Evolutionary conservation across 2,888 invertebrate genomes (phyloP).

Genomic region (Stenodema calcarata): DNA sequence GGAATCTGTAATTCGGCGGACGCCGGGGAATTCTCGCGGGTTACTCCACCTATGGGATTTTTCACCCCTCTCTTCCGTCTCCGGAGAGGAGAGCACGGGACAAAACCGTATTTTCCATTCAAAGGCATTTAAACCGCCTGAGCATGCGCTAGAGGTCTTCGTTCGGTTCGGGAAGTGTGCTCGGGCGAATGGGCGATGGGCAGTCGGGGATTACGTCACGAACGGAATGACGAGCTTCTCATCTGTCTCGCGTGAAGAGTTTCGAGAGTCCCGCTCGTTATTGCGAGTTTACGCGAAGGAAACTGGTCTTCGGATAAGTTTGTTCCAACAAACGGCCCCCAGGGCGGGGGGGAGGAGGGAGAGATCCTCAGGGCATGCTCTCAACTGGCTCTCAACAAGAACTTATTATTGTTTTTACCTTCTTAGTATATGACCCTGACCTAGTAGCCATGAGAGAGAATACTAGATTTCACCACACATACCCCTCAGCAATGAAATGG

Average conservation of each 20-base stretch:
- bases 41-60: neutral
- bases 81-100: neutral
- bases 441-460: no score
- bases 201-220: neutral
- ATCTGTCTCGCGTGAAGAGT: neutral
- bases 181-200: neutral
- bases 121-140: neutral
- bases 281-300: neutral
- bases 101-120: neutral
- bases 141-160: neutral
- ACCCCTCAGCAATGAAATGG: no score
- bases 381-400: no score
- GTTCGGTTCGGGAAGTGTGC: neutral
- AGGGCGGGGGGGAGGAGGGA: no score
- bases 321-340: no score
- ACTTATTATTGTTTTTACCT: no score
- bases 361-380: no score
- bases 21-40: neutral
- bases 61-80: neutral
- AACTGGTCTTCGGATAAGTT: neutral
- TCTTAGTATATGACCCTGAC: no score
- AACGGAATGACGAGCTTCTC: neutral
- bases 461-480: no score
- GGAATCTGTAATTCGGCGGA: neutral
- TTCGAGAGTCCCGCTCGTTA: neutral